Evolutionary conservation across 2,797 vertebrate genomes (phyloP).

Genomic region (Naso thynnoides): DNA sequence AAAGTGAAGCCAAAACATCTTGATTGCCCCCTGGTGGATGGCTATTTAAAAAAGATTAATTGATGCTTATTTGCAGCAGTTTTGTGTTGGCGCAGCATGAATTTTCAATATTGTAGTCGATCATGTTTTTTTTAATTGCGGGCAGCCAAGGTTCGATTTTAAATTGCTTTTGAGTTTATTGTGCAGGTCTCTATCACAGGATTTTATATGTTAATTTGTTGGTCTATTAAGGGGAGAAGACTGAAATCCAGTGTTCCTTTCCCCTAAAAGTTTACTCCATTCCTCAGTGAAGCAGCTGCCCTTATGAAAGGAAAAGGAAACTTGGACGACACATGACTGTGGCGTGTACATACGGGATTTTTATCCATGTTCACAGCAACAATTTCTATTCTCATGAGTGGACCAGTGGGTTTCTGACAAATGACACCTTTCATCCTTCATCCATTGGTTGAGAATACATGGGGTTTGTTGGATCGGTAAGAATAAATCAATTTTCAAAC

Average conservation of each 20-base stretch:
- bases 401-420: constrained; percentile 83
- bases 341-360: constrained; percentile 77
- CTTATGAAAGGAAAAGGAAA: constrained; percentile 59
- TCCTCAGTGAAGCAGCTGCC: constrained; percentile 63
- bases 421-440: constrained; percentile 86
- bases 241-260: constrained; percentile 41
- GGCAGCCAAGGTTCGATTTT: too few relatives aligned
- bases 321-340: constrained; percentile 76
- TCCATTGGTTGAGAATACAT: constrained; percentile 82
- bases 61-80: too few relatives aligned
- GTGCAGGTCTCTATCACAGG: constrained; percentile 8
- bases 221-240: constrained; percentile 37
- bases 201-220: constrained; percentile 60
- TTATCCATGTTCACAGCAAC: constrained; percentile 82
- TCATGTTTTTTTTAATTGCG: too few relatives aligned
- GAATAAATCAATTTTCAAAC: constrained; percentile 84
- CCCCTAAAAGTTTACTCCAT: constrained; percentile 64
- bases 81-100: too few relatives aligned
- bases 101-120: too few relatives aligned
- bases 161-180: too few relatives aligned
- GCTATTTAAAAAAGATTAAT: too few relatives aligned
- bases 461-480: constrained; percentile 80
- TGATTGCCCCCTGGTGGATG: too few relatives aligned
- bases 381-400: constrained; percentile 81
- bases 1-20: too few relatives aligned